Evolutionary conservation across 1,140 invertebrate species (phyloP), one percentile per base, ranked within the genome.

Genomic region (Agrypnia vestita): DNA sequence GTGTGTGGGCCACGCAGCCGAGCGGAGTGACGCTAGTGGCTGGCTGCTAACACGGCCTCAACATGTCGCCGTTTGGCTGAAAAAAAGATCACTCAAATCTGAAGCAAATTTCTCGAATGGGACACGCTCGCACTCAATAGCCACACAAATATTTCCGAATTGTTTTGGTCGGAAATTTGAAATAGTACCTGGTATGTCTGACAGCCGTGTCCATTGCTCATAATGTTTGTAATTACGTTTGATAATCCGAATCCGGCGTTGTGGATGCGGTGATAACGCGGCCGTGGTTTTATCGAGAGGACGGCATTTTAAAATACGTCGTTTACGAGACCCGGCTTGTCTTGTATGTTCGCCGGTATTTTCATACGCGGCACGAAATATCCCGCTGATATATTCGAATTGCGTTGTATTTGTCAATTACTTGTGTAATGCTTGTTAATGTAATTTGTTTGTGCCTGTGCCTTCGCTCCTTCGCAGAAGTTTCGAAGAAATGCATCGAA

Each of bases 111-210:
- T 51, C 17, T 19, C 46, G 49, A 15, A 17, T 9, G 17, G n/a
- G 46, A 51, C 49, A 47, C 69, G 49, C 25, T 19, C 56, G 19
- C 71, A 74, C 71, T 74, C 71, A 74, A 55, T 74, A 74, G 71
- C 71, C 71, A 74, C 53, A 74, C 21, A 55, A 74, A 74, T 71
- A 17, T 47, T 47, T 11, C 43, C 15, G 21, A 74, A 74, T 74
- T 56, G 25, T 73, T 74, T 74, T 56, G 71, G 51, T 44, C 51
- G 71, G 71, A 74, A 74, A 74, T 74, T 74, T 74, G 51, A 74
- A 74, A 74, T 69, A 35, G 25, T 21, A 73, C 25, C 51, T 49
- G 71, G 71, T 56, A 55, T 9, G 51, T 74, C 53, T 74, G 71
- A 35, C 71, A 74, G 53, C 12, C 17, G 67, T 53, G 67, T 71